phyloP scores from a whole-genome alignment of 2,888 invertebrate genomes.

The Glomeris marginata region DNA sequence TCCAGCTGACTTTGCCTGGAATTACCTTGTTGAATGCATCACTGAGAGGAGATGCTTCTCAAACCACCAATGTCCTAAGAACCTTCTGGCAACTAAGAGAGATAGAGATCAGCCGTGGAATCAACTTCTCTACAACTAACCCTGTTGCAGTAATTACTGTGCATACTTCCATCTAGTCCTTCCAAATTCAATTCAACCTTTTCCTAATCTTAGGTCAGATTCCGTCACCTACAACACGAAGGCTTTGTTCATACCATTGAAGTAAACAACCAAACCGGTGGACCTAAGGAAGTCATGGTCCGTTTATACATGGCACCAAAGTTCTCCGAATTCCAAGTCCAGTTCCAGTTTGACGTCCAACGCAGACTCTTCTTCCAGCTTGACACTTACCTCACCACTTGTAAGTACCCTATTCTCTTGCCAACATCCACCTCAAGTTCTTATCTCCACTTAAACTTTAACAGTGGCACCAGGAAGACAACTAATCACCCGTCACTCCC shows the following conservation, averaged over 20 bases:
- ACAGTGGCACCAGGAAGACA: constrained; percentile 43
- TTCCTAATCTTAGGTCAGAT: constrained; percentile 34
- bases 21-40: constrained; percentile 19
- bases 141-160: constrained; percentile 24
- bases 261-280: constrained; percentile 37
- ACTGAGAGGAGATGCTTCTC: constrained; percentile 15
- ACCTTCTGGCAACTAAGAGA: constrained; percentile 57
- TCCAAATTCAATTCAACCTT: too few relatives aligned
- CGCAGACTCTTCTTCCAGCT: constrained; percentile 47
- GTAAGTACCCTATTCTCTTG: too few relatives aligned
- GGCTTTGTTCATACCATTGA: constrained; percentile 43
- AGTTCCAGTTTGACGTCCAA: constrained; percentile 43
- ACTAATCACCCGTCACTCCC: constrained; percentile 46
- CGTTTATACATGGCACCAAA: constrained; percentile 55
- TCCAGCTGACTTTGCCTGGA: constrained; percentile 20
- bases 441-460: too few relatives aligned
- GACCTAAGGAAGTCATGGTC: constrained; percentile 42
- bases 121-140: constrained; percentile 44
- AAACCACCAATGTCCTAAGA: constrained; percentile 16
- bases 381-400: constrained; percentile 41
- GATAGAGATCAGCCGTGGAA: constrained; percentile 58
- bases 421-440: too few relatives aligned
- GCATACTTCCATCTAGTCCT: too few relatives aligned
- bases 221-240: constrained; percentile 50
- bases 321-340: constrained; percentile 41